Conservation (phyloP, 2,888 invertebrate genomes). For the Neria commutata region DNA sequence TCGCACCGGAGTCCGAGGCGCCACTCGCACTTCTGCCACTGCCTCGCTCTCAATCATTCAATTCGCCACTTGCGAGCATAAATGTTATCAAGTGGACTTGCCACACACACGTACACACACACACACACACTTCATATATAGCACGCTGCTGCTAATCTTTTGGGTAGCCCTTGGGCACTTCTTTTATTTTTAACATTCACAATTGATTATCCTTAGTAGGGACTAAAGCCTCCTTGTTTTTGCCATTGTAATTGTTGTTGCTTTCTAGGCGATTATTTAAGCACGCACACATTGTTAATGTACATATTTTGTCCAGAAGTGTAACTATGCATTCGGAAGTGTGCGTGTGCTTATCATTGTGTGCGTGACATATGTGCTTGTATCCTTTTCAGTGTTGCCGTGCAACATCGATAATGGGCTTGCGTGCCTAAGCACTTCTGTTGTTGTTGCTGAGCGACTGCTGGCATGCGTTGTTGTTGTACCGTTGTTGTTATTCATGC, state of each 20-base stretch:
- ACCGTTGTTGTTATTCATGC: not conserved
- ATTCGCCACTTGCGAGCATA: not conserved
- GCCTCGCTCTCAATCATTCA: not conserved
- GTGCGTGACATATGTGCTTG: not conserved
- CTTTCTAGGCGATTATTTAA: slow-evolving; percentile 41
- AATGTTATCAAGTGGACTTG: not conserved
- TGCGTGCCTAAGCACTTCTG: not conserved
- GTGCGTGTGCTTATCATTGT: no score
- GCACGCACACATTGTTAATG: slow-evolving; percentile 35
- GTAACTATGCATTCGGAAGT: no score
- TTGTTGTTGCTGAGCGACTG: not conserved
- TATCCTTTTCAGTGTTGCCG: not conserved
- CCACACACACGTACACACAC: not conserved
- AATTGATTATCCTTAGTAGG: slow-evolving; percentile 50
- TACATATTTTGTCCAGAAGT: not conserved
- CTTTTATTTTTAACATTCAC: slow-evolving; percentile 50
- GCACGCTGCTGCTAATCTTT: slow-evolving; percentile 34
- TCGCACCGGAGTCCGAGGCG: no score
- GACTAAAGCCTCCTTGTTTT: not conserved
- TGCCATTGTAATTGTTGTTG: slow-evolving; percentile 38
- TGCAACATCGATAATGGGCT: not conserved
- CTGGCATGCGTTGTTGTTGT: not conserved
- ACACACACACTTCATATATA: slow-evolving; percentile 7
- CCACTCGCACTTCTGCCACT: no score
- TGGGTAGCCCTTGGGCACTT: not conserved